Base-by-base conservation (phyloP, 2,888 invertebrate genomes). In the Drosophila cognata region DNA sequence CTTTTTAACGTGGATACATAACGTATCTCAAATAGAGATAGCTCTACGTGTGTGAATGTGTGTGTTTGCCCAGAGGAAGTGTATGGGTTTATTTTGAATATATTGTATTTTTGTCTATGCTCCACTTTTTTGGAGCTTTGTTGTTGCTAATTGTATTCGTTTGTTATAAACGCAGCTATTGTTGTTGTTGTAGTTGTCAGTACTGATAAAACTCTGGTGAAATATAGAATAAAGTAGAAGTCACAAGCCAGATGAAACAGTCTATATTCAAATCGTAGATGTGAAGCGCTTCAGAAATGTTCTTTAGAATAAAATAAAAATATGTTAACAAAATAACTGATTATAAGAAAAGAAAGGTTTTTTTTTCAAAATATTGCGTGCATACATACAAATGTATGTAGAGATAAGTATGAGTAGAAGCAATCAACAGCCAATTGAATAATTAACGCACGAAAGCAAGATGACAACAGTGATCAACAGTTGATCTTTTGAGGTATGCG, bases 121-220 rank as follows among this genome's bases (percentile, higher is more conserved):
- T 76, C 78, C 50, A 81, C 41, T 75, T 74, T 82, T 83, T 70
- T 59, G 56, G 60, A 31, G 51, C 56, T 64, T 70, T 70, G 74
- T 61, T 84, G 74, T 82, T 76, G 83, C 72, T 84, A 82, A 84
- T 84, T 84, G 88, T 83, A 73, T 74, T 74, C 67, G 71, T 73
- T 81, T 82, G 74, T 77, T 74, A 74, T 84, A 74, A 66, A 70
- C 69, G 70, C 76, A 65, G 63, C 43, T 60, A 28, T 63, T 56
- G 48, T 48, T 56, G 51, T 33, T 46, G 50, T 21, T 57, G 57
- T 62, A 63, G 50, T 58, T 66, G 68, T 60, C 60, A 71, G 63
- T 56, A 64, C 72, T 76, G 88, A 88, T 84, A 88, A 88, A 79
- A 76, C 57, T 69, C 60, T 73, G 58, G 69, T 51, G 66, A 43